Percentiles rank a stretch among this genome's conserved stretches.
phyloP scores from a whole-genome alignment of 2,797 vertebrate species.

The Champsocephalus gunnari region DNA sequence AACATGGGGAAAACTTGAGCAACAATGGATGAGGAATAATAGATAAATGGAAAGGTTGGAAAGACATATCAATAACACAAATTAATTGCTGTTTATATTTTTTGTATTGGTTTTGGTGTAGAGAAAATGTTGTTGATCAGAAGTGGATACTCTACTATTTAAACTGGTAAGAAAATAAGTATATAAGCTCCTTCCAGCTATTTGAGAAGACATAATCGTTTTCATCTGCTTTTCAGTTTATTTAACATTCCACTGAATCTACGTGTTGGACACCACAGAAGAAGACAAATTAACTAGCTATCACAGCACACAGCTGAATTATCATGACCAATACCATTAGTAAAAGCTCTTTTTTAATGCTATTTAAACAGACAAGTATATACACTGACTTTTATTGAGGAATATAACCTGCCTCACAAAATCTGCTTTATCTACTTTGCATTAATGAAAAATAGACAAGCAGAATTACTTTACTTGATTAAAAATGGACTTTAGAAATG shows the following conservation, averaged over 20 bases:
- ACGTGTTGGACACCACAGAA: not conserved
- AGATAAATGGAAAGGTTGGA: not conserved
- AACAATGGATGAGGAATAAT: constrained; percentile 2
- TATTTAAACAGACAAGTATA: not conserved
- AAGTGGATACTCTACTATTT: not conserved
- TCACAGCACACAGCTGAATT: constrained; percentile 5
- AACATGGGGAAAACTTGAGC: not conserved
- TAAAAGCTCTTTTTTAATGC: not conserved
- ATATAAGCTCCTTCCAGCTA: not conserved
- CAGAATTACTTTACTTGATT: not conserved
- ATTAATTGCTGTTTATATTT: not conserved
- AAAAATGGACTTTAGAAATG: not conserved
- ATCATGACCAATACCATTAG: constrained; percentile 4
- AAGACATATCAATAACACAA: not conserved
- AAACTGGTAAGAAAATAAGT: not conserved
- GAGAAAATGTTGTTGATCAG: not conserved
- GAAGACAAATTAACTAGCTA: not conserved
- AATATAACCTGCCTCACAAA: constrained; percentile 1
- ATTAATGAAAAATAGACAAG: constrained; percentile 1
- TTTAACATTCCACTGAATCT: constrained; percentile 34
- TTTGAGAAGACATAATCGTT: constrained; percentile 29
- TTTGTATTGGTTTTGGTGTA: not conserved
- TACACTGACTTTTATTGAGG: not conserved
- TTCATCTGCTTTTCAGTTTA: constrained; percentile 48
- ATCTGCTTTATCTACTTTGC: not conserved